phyloP scores from a whole-genome alignment of 2,888 invertebrate species.

The Aethes cnicana region DNA sequence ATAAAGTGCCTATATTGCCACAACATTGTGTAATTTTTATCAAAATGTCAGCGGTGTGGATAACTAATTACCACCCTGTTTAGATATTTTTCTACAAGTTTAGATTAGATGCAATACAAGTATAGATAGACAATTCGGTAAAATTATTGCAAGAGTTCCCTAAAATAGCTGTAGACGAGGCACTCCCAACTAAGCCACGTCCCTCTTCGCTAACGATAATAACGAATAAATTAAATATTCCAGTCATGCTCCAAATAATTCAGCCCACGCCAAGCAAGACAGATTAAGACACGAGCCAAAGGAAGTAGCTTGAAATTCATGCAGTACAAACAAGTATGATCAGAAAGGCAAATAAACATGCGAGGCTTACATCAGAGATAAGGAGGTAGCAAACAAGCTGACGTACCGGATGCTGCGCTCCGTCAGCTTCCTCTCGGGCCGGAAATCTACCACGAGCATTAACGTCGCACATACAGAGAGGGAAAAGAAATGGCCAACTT shows the following conservation, averaged over 20 bases:
- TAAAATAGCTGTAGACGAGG: too few relatives aligned
- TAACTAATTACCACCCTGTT: too few relatives aligned
- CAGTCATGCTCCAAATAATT: conserved; percentile 4
- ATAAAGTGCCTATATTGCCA: too few relatives aligned
- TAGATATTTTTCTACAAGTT: too few relatives aligned
- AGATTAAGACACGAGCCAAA: conserved; percentile 17
- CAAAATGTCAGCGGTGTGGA: too few relatives aligned
- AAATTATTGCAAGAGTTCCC: too few relatives aligned
- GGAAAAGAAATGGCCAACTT: conserved; percentile 45
- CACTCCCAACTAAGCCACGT: too few relatives aligned
- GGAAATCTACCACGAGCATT: conserved; percentile 56
- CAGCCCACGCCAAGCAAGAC: conserved; percentile 17
- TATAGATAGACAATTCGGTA: too few relatives aligned
- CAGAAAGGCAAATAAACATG: conserved; percentile 53
- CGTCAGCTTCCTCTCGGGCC: conserved; percentile 56
- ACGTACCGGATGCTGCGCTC: conserved; percentile 59
- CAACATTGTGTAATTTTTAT: too few relatives aligned
- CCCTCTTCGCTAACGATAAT: not conserved
- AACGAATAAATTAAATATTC: not conserved
- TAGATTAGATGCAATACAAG: too few relatives aligned
- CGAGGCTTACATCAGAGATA: conserved; percentile 38
- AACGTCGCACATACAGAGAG: conserved; percentile 50
- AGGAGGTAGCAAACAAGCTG: conserved; percentile 59
- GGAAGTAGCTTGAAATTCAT: conserved; percentile 22
- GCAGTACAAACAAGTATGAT: conserved; percentile 37